Conservation (phyloP, 2,797 vertebrate genomes). For the Gila robusta region DNA sequence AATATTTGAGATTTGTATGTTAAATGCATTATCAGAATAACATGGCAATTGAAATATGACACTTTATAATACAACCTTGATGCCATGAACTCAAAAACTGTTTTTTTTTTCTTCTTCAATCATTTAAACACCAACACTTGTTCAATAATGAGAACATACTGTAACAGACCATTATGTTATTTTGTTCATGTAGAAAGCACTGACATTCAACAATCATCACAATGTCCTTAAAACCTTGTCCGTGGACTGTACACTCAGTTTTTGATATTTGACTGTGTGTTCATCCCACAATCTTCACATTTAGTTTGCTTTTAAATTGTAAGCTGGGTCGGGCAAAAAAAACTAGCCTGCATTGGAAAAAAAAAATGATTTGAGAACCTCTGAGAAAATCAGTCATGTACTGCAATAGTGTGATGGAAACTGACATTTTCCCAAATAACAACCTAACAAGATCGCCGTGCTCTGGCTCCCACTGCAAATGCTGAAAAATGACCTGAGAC, state of each 20-base stretch:
- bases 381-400: neutral
- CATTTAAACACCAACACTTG: neutral
- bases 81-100: neutral
- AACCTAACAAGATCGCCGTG: neutral
- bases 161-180: neutral
- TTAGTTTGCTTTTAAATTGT: neutral
- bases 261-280: neutral
- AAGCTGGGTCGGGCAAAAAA: neutral
- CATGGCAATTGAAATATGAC: too few relatives aligned
- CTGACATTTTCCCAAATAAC: slow-evolving; percentile 4
- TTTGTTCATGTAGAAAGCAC: neutral
- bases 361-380: neutral
- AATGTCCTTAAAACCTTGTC: neutral
- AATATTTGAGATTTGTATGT: too few relatives aligned
- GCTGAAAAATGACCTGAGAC: neutral
- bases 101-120: too few relatives aligned
- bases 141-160: neutral
- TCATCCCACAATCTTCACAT: neutral
- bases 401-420: neutral
- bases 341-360: neutral
- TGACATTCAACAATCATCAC: neutral
- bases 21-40: too few relatives aligned
- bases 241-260: neutral
- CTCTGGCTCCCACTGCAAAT: neutral
- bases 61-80: too few relatives aligned